Evolutionary conservation across 92 coral and sea anemone species (phyloP).

Genomic region (Zoanthus gigantus): DNA sequence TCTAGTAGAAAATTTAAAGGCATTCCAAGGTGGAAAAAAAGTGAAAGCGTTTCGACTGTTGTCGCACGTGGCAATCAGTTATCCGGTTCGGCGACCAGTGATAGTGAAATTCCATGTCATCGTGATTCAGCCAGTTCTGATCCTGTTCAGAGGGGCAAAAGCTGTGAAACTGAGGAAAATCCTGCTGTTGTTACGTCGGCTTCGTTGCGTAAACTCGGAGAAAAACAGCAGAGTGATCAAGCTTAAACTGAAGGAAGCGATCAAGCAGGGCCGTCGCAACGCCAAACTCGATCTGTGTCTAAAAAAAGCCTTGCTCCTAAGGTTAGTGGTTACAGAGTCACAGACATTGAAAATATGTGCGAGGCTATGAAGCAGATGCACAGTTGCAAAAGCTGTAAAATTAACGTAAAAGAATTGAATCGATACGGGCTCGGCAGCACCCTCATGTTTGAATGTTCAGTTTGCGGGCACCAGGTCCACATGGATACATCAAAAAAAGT

Average conservation of each 20-base stretch:
- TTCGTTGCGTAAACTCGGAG: conserved; percentile 21
- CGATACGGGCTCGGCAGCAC: conserved; percentile 14
- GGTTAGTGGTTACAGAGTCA: conserved; percentile 23
- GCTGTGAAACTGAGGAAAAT: not conserved
- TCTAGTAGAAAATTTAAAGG: conserved; percentile 12
- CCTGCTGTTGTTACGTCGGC: conserved; percentile 1
- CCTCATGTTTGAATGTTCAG: conserved; percentile 4
- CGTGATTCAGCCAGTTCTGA: not conserved
- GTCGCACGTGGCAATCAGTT: not conserved
- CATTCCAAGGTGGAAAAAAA: conserved; percentile 16
- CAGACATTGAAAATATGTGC: conserved; percentile 20
- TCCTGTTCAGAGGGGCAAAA: conserved; percentile 5
- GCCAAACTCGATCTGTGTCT: conserved; percentile 19
- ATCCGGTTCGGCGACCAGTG: not conserved
- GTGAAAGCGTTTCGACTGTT: conserved; percentile 19
- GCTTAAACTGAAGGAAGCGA: not conserved
- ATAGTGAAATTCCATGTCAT: conserved; percentile 5
- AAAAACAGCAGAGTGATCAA: conserved; percentile 1
- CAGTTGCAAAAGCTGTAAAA: conserved; percentile 16
- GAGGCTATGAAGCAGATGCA: conserved; percentile 17
- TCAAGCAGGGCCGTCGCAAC: conserved; percentile 25
- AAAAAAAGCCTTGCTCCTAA: conserved; percentile 14
- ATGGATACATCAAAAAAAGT: not conserved
- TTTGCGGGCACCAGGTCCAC: conserved; percentile 12
- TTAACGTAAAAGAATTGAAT: conserved; percentile 20